Percentiles rank a stretch among this genome's conserved stretches.
phyloP scores from a whole-genome alignment of 2,113 vertebrate species.

The Ramphastos sulfuratus region DNA sequence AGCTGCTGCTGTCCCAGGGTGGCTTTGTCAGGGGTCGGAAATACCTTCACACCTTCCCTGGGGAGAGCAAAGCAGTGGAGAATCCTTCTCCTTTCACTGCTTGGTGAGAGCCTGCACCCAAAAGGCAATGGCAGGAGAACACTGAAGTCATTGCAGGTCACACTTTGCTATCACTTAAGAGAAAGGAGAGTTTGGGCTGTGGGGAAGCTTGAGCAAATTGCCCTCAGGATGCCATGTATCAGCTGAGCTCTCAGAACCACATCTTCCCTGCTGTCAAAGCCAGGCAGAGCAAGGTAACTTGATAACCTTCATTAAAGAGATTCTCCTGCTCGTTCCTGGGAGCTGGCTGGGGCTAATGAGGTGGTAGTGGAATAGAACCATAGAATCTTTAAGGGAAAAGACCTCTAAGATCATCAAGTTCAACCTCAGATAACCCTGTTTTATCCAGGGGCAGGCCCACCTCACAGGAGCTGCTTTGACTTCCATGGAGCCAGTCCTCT shows the following conservation, averaged over 20 bases:
- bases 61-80: neutral
- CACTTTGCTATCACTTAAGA: no score
- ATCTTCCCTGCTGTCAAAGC: neutral
- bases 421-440: neutral
- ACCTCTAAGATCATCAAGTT: no score
- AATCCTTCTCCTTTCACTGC: neutral
- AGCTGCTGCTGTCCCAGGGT: accelerated
- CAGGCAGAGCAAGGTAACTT: neutral
- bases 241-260: neutral
- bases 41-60: neutral
- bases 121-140: neutral
- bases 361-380: neutral
- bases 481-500: neutral
- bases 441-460: neutral
- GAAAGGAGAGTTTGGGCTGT: neutral
- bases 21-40: neutral
- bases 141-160: neutral
- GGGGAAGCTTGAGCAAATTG: neutral
- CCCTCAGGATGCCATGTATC: neutral
- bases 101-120: accelerated
- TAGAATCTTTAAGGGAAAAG: no score
- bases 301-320: neutral
- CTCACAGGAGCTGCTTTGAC: accelerated
- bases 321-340: neutral
- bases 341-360: neutral